These are phyloP conservation scores for Calameuta pallipes DNA, from an alignment of 2,888 invertebrate species.

Conservation along the genomic window DNA sequence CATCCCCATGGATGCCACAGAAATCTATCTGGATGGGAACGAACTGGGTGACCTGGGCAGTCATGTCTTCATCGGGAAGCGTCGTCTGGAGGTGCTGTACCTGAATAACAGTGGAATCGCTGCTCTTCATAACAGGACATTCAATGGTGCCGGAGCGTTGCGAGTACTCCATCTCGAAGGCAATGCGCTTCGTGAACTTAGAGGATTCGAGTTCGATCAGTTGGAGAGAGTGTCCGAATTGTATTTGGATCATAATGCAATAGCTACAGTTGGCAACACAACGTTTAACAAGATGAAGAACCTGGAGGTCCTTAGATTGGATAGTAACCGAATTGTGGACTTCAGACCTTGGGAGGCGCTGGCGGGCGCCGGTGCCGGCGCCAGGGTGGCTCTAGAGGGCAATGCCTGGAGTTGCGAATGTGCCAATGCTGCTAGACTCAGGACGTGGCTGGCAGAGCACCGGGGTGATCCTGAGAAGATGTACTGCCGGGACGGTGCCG, in stretches of 20 bases:
- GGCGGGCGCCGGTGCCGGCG: conserved; percentile 68
- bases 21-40: conserved; percentile 87
- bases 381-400: conserved; percentile 79
- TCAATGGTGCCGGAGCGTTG: conserved; percentile 82
- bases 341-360: conserved; percentile 79
- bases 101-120: conserved; percentile 83
- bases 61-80: conserved; percentile 89
- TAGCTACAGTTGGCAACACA: conserved; percentile 78
- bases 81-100: conserved; percentile 81
- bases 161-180: conserved; percentile 82
- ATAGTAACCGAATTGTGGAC: conserved; percentile 82
- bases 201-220: conserved; percentile 84
- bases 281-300: conserved; percentile 81
- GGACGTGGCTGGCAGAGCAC: conserved; percentile 78
- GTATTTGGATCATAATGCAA: conserved; percentile 81
- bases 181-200: conserved; percentile 77
- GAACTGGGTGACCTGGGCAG: conserved; percentile 81
- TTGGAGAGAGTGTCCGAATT: conserved; percentile 80
- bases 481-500: conserved; percentile 73
- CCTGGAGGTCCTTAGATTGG: conserved; percentile 78
- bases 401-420: conserved; percentile 90
- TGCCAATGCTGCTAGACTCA: conserved; percentile 75
- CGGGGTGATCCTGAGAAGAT: conserved; percentile 77
- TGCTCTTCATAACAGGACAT: conserved; percentile 82
- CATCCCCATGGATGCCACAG: conserved; percentile 91